phyloP scores from a whole-genome alignment of 2,888 invertebrate species.

The Drosophila kuntzei region DNA sequence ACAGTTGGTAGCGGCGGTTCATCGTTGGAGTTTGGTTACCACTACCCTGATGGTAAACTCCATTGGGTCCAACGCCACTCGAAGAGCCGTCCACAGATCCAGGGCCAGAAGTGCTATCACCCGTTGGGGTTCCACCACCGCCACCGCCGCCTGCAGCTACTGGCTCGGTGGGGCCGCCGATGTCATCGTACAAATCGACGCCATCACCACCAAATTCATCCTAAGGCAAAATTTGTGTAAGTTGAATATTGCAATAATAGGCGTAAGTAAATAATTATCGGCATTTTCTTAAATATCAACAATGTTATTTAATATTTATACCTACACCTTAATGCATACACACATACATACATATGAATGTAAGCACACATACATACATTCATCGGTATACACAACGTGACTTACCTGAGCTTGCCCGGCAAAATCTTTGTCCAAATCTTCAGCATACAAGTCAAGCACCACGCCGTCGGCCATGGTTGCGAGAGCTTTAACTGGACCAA shows the following conservation, averaged over 20 bases:
- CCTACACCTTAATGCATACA: neutral
- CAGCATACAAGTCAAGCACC: slow-evolving; percentile 98
- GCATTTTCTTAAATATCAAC: slow-evolving; percentile 14
- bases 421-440: slow-evolving; percentile 98
- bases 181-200: slow-evolving; percentile 98
- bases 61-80: slow-evolving; percentile 89
- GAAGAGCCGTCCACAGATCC: slow-evolving; percentile 86
- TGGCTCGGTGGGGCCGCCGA: slow-evolving; percentile 92
- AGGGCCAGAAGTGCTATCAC: slow-evolving; percentile 88
- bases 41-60: slow-evolving; percentile 90
- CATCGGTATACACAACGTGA: slow-evolving; percentile 13
- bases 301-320: slow-evolving; percentile 51
- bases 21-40: slow-evolving; percentile 90
- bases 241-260: neutral
- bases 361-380: slow-evolving; percentile 20
- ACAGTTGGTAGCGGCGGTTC: slow-evolving; percentile 94
- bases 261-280: neutral
- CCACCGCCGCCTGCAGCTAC: slow-evolving; percentile 92
- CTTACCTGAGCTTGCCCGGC: slow-evolving; percentile 88
- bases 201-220: slow-evolving; percentile 87
- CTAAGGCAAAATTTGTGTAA: slow-evolving; percentile 31
- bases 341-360: neutral
- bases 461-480: slow-evolving; percentile 95
- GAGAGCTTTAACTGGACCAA: slow-evolving; percentile 39
- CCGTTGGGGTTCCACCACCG: slow-evolving; percentile 84